Base-by-base conservation (phyloP, 2,888 invertebrate genomes). In the Aradus depressus region DNA sequence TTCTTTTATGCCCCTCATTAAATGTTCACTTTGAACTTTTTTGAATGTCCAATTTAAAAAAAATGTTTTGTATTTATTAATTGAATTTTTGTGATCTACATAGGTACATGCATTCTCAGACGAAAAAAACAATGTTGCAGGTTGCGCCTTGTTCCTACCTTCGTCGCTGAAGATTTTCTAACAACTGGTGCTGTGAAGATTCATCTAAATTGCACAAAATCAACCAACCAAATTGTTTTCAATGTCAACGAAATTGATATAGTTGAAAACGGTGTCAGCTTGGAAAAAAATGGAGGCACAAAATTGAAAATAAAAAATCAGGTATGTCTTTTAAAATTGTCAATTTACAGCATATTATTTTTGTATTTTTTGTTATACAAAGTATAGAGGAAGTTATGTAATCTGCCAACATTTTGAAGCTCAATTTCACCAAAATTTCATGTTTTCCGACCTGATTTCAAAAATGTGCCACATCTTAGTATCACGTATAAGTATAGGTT, bases 101-200 rank as follows among this genome's bases (percentile, higher is more conserved):
- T 28, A 10, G 8, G 31, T 28, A 28, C 31, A 10, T 28, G 10
- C 31, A 28, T 10, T 10, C 31, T 28, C 10, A 28, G 8, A 28
- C 10, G 31, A 28, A 10, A 28, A 28, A 28, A 28, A 28, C 10
- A 8, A 28, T 2, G 25, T 3, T 16, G 2, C 42, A 53, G 53
- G 26, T 23, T 53, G 16, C 34, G 25, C 12, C 44, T 53, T n/a
- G 16, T 42, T 14, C 53, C 53, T 19, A 50, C 31, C 31, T 44
- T 53, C n/a, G 43, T 35, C 22, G 41, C 79, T 62, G 79, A 79
- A 1, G 85, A 86, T 64, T 87, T 86, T 59, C 84, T 81, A n/a
- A 85, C 85, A 63, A 71, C 77, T 55, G 87, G 86, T 32, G 77
- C 61, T 44, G 52, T 56, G 4, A 41, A 47, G 47, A 41, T 54